Conservation (phyloP, 2,888 invertebrate species). For the Aplocera efformata region DNA sequence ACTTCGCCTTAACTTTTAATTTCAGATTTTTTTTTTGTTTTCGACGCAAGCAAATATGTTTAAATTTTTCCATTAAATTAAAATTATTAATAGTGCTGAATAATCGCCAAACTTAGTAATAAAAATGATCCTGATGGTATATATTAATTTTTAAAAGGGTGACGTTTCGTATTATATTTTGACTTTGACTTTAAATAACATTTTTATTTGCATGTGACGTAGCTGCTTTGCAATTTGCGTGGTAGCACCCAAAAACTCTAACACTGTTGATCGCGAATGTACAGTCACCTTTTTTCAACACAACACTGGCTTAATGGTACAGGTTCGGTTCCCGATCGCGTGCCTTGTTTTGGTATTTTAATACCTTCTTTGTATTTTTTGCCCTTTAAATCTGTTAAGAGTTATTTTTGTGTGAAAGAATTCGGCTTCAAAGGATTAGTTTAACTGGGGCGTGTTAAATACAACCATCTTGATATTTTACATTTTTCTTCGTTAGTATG, state of each 20-base stretch:
- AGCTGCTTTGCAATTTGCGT: too few species aligned
- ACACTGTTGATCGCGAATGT: constrained; percentile 32
- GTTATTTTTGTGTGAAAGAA: constrained; percentile 34
- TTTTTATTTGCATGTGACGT: too few species aligned
- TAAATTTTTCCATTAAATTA: neutral
- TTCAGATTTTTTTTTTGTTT: too few species aligned
- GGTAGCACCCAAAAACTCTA: neutral
- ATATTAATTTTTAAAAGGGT: too few species aligned
- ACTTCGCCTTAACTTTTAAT: too few species aligned
- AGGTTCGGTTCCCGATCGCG: constrained; percentile 68
- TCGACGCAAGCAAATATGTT: too few species aligned
- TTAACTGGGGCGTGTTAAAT: constrained; percentile 13
- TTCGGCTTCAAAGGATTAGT: constrained; percentile 30
- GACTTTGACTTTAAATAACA: too few species aligned
- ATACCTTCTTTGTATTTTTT: constrained; percentile 42
- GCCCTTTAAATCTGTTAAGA: constrained; percentile 16
- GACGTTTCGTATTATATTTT: too few species aligned
- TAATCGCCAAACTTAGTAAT: too few species aligned
- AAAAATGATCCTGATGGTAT: too few species aligned
- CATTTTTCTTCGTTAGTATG: neutral
- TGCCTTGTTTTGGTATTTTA: constrained; percentile 62
- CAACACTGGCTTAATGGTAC: constrained; percentile 61
- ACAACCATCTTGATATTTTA: constrained; percentile 4
- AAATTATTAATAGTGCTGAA: too few species aligned
- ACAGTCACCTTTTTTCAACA: constrained; percentile 51